Conservation (phyloP, 2,888 invertebrate species). For the Ryuthela nishihirai region DNA sequence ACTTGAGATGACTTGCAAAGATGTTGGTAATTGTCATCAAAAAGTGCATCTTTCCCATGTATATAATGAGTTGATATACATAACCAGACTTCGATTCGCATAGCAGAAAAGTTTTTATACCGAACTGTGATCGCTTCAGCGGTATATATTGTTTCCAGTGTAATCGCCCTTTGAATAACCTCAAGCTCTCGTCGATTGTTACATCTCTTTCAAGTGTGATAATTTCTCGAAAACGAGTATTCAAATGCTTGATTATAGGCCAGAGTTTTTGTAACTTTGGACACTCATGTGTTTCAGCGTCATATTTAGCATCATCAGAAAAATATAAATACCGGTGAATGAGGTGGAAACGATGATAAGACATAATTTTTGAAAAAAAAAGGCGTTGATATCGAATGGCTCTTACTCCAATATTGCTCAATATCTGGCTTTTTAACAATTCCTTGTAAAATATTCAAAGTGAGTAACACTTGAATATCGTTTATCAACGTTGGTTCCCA, state of each 20-base stretch:
- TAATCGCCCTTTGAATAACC: conserved; percentile 34
- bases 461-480: conserved; percentile 1
- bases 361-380: conserved; percentile 8
- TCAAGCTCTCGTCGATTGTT: conserved; percentile 38
- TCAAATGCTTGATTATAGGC: conserved; percentile 21
- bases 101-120: conserved; percentile 30
- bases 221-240: conserved; percentile 8
- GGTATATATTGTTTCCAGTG: conserved; percentile 37
- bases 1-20: conserved; percentile 7
- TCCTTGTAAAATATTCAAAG: not conserved
- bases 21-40: conserved; percentile 11
- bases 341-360: conserved; percentile 2
- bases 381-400: conserved; percentile 1
- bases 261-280: conserved; percentile 28
- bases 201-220: conserved; percentile 26
- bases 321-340: conserved; percentile 8
- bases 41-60: conserved; percentile 5
- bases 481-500: conserved; percentile 11
- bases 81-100: conserved; percentile 28
- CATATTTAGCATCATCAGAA: conserved; percentile 2
- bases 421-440: conserved; percentile 3
- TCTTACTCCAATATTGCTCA: conserved; percentile 7
- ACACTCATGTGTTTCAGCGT: conserved; percentile 7
- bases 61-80: conserved; percentile 14
- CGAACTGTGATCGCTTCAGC: conserved; percentile 35